Evolutionary conservation across 37 sponge, comb jelly and placozoan species (phyloP).

Genomic region (Beroe ovata): DNA sequence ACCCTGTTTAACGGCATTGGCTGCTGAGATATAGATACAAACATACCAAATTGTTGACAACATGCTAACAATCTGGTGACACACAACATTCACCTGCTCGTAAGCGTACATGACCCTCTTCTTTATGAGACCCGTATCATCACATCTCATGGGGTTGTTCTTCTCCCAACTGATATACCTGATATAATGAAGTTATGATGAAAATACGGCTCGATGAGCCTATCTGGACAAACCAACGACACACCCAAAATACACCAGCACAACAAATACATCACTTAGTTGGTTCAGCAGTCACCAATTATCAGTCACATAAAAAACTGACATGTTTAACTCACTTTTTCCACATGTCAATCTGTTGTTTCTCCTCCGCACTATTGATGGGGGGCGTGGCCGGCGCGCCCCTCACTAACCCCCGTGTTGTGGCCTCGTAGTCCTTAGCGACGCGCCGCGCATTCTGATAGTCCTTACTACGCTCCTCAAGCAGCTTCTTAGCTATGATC

Average conservation of each 20-base stretch:
- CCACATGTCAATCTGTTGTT: slow-evolving; percentile 87
- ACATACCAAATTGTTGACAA: background rate
- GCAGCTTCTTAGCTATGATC: slow-evolving; percentile 73
- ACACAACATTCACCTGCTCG: slow-evolving; percentile 71
- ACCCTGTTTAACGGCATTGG: too few species aligned
- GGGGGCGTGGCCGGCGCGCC: slow-evolving; percentile 80
- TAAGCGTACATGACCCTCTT: slow-evolving; percentile 77
- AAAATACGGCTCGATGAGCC: too few species aligned
- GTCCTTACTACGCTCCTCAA: slow-evolving; percentile 73
- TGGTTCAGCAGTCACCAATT: too few species aligned
- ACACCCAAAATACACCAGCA: too few species aligned
- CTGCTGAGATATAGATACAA: too few species aligned
- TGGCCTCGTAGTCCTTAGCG: slow-evolving; percentile 76
- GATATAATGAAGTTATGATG: too few species aligned
- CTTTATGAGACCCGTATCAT: slow-evolving; percentile 73
- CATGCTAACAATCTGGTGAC: background rate
- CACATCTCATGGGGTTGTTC: slow-evolving; percentile 85
- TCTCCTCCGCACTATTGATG: slow-evolving; percentile 77
- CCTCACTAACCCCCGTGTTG: slow-evolving; percentile 73
- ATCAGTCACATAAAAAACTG: background rate
- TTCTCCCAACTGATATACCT: slow-evolving; percentile 88
- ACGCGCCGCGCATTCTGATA: slow-evolving; percentile 79
- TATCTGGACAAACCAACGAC: too few species aligned
- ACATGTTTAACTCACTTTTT: slow-evolving; percentile 67
- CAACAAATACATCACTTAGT: too few species aligned